Evolutionary conservation across 2,113 vertebrate genomes (phyloP).

Genomic region (Caretta caretta): DNA sequence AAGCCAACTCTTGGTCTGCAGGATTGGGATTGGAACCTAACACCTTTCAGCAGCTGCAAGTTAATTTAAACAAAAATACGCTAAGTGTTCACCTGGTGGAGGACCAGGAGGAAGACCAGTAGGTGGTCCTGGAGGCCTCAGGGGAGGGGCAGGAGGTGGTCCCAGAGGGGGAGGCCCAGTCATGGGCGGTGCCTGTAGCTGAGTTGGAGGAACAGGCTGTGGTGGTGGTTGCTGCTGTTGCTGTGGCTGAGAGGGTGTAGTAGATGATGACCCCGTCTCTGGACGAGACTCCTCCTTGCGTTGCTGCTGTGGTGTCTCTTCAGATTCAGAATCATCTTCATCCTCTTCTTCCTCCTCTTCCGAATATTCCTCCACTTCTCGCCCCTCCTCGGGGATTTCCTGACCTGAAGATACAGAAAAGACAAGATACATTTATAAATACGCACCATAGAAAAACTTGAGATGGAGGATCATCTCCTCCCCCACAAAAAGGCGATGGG

Average conservation of each 20-base stretch:
- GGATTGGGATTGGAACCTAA: not conserved
- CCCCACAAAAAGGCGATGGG: not conserved
- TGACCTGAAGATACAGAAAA: slow-evolving; percentile 85
- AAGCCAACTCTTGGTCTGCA: not conserved
- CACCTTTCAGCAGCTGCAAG: not conserved
- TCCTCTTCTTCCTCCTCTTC: slow-evolving; percentile 84
- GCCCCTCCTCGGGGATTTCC: slow-evolving; percentile 94
- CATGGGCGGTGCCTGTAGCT: slow-evolving; percentile 93
- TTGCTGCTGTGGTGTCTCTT: slow-evolving; percentile 82
- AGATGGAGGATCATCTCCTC: not conserved
- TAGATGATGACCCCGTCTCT: slow-evolving; percentile 69
- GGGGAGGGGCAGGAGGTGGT: slow-evolving; percentile 92
- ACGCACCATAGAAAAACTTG: not conserved
- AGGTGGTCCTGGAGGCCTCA: slow-evolving; percentile 95
- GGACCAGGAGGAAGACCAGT: slow-evolving; percentile 97
- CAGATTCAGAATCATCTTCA: slow-evolving; percentile 92
- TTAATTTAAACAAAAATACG: not conserved
- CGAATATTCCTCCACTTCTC: slow-evolving; percentile 89
- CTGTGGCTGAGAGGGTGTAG: slow-evolving; percentile 72
- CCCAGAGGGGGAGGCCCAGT: slow-evolving; percentile 93
- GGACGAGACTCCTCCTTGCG: slow-evolving; percentile 81
- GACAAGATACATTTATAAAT: not conserved
- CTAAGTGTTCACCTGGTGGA: slow-evolving; percentile 86
- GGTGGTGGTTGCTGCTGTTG: slow-evolving; percentile 75
- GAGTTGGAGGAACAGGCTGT: slow-evolving; percentile 79